Base-by-base conservation (phyloP, 2,113 vertebrate genomes). In the Stegostoma tigrinum region DNA sequence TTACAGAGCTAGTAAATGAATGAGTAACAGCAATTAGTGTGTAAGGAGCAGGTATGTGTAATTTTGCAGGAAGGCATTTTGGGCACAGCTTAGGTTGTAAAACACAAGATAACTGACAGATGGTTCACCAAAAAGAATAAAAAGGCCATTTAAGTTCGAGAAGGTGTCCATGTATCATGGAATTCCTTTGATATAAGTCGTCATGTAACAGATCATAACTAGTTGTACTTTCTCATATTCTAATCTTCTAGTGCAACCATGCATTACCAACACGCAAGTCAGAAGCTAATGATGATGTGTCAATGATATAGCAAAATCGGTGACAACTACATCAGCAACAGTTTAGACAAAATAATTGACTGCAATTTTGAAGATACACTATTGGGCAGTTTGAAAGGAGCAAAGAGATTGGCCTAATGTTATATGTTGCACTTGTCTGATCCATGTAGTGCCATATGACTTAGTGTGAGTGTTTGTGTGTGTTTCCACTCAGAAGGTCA, bases 291-390 rank as follows among this genome's bases (percentile, higher is more conserved):
- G 67, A 66, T 93, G 61, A 93, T 93, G 55, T 93, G 89, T 66
- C 89, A 93, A 17, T 42, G 61, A 93, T 67, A 66, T 67, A 38
- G 61, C n/a, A 93, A 38, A 15, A 66, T 6, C 24, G 61, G 61
- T 66, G 61, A 93, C 34, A 93, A 55, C 30, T 64, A n/a, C 17
- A 90, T 90, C 87, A 61, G 55, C 87, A 66, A 17, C 89, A 66
- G 86, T 34, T 91, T 64, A n/a, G 87, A n/a, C 87, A 91, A 66
- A 66, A 42, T 67, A 93, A 66, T 64, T 90, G 87, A 90, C 61
- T 61, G 64, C 52, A 90, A 90, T 93, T 93, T 61, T 61, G 34
- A 91, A 38, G 15, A 38, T 42, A 6, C n/a, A 23, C 61, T n/a
- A 21, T n/a, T 64, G 52, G 80, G 34, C 55, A 66, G 15, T 8